A percentile compares a stretch with the other conserved stretches of the same genome.
phyloP scores from a whole-genome alignment of 2,797 vertebrate species.

The Sarcophilus harrisii region DNA sequence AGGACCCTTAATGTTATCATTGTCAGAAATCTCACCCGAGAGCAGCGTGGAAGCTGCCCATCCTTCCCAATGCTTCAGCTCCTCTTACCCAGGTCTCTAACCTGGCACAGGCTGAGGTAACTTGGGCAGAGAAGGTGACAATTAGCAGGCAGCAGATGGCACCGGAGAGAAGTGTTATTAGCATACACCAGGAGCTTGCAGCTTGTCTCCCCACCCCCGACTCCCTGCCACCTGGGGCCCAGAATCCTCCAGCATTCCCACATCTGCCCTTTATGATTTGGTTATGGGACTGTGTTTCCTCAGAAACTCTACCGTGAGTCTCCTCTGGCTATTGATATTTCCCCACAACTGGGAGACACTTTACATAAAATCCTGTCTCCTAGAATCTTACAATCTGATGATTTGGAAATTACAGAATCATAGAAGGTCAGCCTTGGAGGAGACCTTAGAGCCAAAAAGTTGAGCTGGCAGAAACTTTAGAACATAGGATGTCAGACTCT shows the following conservation, averaged over 20 bases:
- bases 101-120: neutral
- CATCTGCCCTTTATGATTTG: neutral
- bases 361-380: neutral
- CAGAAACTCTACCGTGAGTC: neutral
- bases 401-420: neutral
- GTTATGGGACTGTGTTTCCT: neutral
- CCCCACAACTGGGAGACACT: neutral
- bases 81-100: neutral
- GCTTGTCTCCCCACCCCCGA: neutral
- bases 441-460: neutral
- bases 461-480: neutral
- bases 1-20: neutral
- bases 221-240: neutral
- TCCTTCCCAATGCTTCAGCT: neutral
- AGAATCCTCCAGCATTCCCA: neutral
- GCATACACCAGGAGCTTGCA: neutral
- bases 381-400: neutral
- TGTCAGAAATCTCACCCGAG: neutral
- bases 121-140: neutral
- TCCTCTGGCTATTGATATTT: neutral
- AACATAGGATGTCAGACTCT: too few relatives aligned
- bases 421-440: neutral
- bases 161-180: neutral
- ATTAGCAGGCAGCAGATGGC: neutral
- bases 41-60: neutral